Conservation (phyloP, 2,113 vertebrate species). For the Brienomyrus longianalis region DNA sequence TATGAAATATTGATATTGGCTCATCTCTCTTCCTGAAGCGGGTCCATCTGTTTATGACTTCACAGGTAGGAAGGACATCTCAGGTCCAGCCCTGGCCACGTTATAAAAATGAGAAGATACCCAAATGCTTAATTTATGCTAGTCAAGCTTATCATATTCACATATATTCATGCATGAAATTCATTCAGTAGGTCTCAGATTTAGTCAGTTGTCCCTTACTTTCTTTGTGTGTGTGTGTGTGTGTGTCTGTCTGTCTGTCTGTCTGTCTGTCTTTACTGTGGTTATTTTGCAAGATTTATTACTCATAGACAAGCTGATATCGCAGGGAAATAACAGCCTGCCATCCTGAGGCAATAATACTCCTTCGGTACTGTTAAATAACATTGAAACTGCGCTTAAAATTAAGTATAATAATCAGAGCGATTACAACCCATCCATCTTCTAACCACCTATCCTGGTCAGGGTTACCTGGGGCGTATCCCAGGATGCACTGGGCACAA, state of each 20-base stretch:
- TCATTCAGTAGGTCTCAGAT: neutral
- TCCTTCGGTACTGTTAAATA: neutral
- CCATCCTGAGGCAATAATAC: neutral
- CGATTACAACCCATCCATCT: neutral
- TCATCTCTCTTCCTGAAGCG: constrained; percentile 42
- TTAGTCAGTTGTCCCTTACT: neutral
- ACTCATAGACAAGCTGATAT: neutral
- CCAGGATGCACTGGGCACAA: neutral
- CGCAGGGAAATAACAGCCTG: neutral
- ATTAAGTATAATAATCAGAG: neutral
- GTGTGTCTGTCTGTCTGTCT: neutral
- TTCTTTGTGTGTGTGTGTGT: neutral
- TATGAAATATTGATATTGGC: constrained; percentile 70
- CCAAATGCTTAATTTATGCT: neutral
- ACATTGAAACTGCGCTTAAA: neutral
- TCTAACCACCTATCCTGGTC: neutral
- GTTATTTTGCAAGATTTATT: neutral
- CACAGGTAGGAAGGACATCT: neutral
- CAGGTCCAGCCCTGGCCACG: neutral
- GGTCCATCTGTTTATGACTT: constrained; percentile 18
- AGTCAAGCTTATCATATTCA: neutral
- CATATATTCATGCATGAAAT: neutral
- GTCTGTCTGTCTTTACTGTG: neutral
- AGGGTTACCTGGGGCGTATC: neutral
- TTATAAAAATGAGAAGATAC: neutral